These are phyloP conservation scores for Erpornis zantholeuca DNA, from an alignment of 2,113 vertebrate genomes.

Conservation along the genomic window DNA sequence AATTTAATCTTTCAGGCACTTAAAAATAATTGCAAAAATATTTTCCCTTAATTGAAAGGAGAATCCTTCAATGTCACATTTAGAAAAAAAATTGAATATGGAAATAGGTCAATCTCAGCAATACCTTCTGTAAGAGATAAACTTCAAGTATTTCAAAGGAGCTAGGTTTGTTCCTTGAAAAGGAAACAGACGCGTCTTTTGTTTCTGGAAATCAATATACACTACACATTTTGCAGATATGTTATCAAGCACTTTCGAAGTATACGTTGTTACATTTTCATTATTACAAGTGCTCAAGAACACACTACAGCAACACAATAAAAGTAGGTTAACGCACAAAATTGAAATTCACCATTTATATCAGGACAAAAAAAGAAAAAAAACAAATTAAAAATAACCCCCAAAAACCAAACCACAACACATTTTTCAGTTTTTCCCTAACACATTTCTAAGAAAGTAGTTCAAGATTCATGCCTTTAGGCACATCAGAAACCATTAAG, in stretches of 20 bases:
- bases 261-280: background rate
- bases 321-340: conserved; percentile 12
- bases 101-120: background rate
- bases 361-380: background rate
- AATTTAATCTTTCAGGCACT: background rate
- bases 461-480: conserved; percentile 72
- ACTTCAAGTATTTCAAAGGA: background rate
- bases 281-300: conserved; percentile 36
- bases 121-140: background rate
- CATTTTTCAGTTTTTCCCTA: conserved; percentile 12
- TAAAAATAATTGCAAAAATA: conserved; percentile 22
- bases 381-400: background rate
- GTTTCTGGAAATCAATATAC: conserved; percentile 28
- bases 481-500: conserved; percentile 76
- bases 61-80: background rate
- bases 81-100: background rate
- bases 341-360: conserved; percentile 35
- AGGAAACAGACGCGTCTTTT: background rate
- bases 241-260: conserved; percentile 34
- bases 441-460: conserved; percentile 32
- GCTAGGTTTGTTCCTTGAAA: background rate
- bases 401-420: background rate
- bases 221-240: background rate
- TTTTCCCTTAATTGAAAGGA: background rate
- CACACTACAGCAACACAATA: background rate